Evolutionary conservation across 2,797 vertebrate species (phyloP).

Genomic region (Tapera naevia): DNA sequence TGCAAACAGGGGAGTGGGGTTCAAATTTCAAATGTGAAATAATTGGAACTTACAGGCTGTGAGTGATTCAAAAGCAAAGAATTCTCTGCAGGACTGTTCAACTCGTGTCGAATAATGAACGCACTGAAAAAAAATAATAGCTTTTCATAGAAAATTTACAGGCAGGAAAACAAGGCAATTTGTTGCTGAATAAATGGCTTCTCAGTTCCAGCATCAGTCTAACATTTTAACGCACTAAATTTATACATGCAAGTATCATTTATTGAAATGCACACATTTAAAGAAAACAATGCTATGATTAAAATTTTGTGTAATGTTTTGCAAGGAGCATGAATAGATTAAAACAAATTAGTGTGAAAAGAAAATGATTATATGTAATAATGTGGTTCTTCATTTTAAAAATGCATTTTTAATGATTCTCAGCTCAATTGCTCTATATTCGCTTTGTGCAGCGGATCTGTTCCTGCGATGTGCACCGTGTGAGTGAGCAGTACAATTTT

Average conservation of each 20-base stretch:
- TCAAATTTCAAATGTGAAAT: conserved; percentile 46
- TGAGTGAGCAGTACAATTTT: background rate
- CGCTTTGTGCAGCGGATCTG: background rate
- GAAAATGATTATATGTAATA: conserved; percentile 1
- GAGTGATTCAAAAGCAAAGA: conserved; percentile 39
- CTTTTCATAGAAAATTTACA: conserved; percentile 25
- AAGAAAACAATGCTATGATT: conserved; percentile 12
- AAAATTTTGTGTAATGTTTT: conserved; percentile 15
- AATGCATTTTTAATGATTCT: conserved; percentile 8
- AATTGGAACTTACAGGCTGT: conserved; percentile 10
- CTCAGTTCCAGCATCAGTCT: background rate
- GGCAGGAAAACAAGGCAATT: conserved; percentile 1
- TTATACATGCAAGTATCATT: background rate
- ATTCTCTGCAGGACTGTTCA: conserved; percentile 2
- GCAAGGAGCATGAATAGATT: background rate
- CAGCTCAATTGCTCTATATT: background rate
- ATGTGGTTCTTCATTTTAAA: background rate
- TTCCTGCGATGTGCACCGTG: background rate
- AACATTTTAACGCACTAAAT: conserved; percentile 19
- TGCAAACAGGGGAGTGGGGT: background rate
- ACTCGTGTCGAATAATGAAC: conserved; percentile 2
- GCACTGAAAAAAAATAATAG: background rate
- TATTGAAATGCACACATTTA: conserved; percentile 15
- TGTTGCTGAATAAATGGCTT: background rate
- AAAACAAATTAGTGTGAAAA: conserved; percentile 14